A percentile compares a stretch with the other conserved stretches of the same genome.
Evolutionary conservation across 2,888 invertebrate genomes (phyloP).

Genomic region (Ennomos quercinarius): DNA sequence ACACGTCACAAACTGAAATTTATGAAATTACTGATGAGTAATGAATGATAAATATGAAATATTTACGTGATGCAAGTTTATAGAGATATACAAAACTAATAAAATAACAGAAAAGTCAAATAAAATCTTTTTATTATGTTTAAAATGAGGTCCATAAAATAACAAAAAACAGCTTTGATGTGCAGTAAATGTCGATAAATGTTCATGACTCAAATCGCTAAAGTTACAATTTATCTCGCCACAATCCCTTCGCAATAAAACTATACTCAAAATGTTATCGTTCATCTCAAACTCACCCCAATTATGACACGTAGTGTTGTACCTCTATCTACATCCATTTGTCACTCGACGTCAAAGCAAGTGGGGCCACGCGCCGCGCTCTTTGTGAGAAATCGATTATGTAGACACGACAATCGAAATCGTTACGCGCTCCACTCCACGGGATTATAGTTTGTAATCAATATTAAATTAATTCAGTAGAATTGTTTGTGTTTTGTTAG

Average conservation of each 20-base stretch:
- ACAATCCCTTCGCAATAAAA: conserved; percentile 14
- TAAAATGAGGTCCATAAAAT: too few relatives aligned
- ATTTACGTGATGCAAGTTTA: too few relatives aligned
- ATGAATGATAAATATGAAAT: too few relatives aligned
- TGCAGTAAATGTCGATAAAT: too few relatives aligned
- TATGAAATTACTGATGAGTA: too few relatives aligned
- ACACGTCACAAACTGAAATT: too few relatives aligned
- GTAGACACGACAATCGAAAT: conserved; percentile 40
- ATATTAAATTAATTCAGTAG: conserved; percentile 16
- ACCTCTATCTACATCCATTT: conserved; percentile 56
- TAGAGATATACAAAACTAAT: too few relatives aligned
- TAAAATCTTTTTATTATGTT: too few relatives aligned
- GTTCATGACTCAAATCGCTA: too few relatives aligned
- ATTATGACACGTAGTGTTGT: conserved; percentile 32
- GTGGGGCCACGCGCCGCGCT: conserved; percentile 44
- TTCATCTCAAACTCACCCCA: conserved; percentile 32
- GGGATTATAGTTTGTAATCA: conserved; percentile 39
- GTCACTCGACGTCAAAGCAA: conserved; percentile 68
- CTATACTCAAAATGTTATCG: conserved; percentile 35
- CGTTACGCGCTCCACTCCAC: conserved; percentile 30
- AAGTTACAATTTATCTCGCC: neutral
- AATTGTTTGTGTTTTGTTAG: conserved; percentile 1
- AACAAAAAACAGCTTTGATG: too few relatives aligned
- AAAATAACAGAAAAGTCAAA: too few relatives aligned
- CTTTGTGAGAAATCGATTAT: conserved; percentile 39